Base-by-base conservation (phyloP, 2,797 vertebrate genomes). In the Siniperca undulata region DNA sequence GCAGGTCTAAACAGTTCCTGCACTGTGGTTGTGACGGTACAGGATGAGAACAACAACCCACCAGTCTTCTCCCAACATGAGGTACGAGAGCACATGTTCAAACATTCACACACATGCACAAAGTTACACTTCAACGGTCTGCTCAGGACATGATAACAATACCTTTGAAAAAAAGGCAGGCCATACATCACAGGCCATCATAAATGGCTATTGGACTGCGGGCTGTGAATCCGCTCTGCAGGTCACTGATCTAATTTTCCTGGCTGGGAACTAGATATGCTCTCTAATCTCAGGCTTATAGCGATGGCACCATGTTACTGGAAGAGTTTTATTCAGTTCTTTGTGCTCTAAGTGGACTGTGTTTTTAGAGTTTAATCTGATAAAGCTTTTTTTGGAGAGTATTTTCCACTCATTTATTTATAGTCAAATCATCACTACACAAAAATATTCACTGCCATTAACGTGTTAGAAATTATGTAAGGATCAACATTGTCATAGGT, bases 1-100 rank as follows among this genome's bases (percentile, higher is more conserved):
- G 71, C 91, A 96, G 95, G 95, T 80, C 87, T 97, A 34, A 97
- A 96, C 91, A 97, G 95, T 81, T 97, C 93, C 2, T 97, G 95
- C 77, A 95, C 95, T 0, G 60, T 97, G 50, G 90, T 95, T 13
- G 92, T 96, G 79, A 95, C 81, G 0, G 88, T 96, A 58, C 89
- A 92, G 36, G 96, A 97, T 62, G 88, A 96, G 87, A 97, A 96
- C 91, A 96, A 97, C 92, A 96, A 93, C 27, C 94, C 96, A 48
- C 96, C 96, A 0, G 89, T 95, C 50, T 96, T 97, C 87, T 95
- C 96, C 75, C 88, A 92, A 82, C 96, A 96, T 64, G 96, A 97
- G 95, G 96, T 96, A 95, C 0, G 36, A 70, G 34, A 61, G 60
- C 77, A 87, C 74, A 76, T 38, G 38, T 56, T 78, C 24, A 74